Percentiles rank a stretch among this genome's conserved stretches.
Evolutionary conservation across 1,140 invertebrate genomes (phyloP).

Genomic region (Orchesella cincta): DNA sequence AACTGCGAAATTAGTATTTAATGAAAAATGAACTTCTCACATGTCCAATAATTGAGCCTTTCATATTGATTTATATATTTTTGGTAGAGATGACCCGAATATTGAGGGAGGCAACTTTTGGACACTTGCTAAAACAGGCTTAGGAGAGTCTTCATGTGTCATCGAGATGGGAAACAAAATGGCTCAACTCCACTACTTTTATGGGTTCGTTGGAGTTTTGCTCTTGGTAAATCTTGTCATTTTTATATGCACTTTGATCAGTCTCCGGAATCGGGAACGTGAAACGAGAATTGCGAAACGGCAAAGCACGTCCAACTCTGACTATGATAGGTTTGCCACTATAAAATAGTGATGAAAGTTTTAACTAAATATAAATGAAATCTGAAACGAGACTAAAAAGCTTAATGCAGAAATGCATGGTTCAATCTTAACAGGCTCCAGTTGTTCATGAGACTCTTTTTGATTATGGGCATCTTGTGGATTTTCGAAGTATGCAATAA

Average conservation of each 20-base stretch:
- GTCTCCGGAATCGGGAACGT: constrained; percentile 28
- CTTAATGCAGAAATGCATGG: neutral
- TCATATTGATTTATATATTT: neutral
- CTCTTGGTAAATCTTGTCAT: constrained; percentile 30
- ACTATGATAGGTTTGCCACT: constrained; percentile 39
- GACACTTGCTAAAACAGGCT: constrained; percentile 5
- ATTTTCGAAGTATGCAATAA: constrained; percentile 32
- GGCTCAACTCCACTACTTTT: constrained; percentile 37
- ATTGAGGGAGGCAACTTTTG: neutral
- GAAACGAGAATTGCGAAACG: constrained; percentile 36
- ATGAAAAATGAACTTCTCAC: neutral
- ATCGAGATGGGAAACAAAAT: constrained; percentile 25
- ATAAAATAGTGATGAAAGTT: constrained; percentile 18
- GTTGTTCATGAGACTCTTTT: constrained; percentile 30
- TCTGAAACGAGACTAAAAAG: neutral
- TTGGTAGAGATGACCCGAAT: neutral
- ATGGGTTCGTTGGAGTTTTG: constrained; percentile 30
- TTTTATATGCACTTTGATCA: constrained; percentile 33
- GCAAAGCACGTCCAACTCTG: constrained; percentile 25
- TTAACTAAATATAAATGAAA: neutral
- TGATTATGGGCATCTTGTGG: constrained; percentile 40
- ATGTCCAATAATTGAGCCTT: neutral
- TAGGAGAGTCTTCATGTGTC: constrained; percentile 30
- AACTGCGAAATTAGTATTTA: neutral
- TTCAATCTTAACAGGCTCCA: constrained; percentile 22